Evolutionary conservation across 2,113 vertebrate genomes (phyloP), one percentile per base, ranked within the genome.

Genomic region (Gobiocypris rarus): DNA sequence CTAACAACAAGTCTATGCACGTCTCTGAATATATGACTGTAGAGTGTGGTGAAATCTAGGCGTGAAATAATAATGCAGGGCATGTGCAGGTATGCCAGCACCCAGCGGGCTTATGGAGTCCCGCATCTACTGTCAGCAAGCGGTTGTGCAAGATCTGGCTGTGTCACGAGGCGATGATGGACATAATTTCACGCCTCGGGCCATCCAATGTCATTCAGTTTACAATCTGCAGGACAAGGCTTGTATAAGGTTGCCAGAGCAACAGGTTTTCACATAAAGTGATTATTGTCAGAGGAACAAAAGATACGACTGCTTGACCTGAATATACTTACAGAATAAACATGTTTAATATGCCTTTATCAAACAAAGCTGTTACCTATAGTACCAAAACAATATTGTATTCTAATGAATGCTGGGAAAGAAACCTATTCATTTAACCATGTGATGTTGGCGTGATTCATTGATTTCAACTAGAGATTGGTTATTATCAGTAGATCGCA

Each of bases 141-240:
- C 13, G 56, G 31, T 85, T 85, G 77, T 81, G 77, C 43, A 85
- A 85, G 43, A 22, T 59, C 45, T 81, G 59, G 70, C 61, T 81
- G 28, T 43, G 10, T 71, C 54, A 61, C 17, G 8, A 83, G 52
- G 45, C 15, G 19, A 43, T 82, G 79, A 84, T 58, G 63, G 82
- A 84, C 75, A 75, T 45, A 63, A 86, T 83, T 88, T 86, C 83
- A 86, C 43, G 87, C 74, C 74, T 79, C 31, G 74, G 78, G 82
- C 82, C 58, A n/a, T 45, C 54, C 70, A 45, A 45, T 69, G 69
- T 38, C 13, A 28, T 58, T 81, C 59, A 48, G 19, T 80, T 75
- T 71, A 80, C 50, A 59, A 75, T 24, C 7, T 26, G 56, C 82
- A 84, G 58, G 85, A 81, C 48, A 7, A 79, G 48, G 70, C 85